Conservation (phyloP, 2,888 invertebrate genomes). For the Drosophila hamatofila region DNA sequence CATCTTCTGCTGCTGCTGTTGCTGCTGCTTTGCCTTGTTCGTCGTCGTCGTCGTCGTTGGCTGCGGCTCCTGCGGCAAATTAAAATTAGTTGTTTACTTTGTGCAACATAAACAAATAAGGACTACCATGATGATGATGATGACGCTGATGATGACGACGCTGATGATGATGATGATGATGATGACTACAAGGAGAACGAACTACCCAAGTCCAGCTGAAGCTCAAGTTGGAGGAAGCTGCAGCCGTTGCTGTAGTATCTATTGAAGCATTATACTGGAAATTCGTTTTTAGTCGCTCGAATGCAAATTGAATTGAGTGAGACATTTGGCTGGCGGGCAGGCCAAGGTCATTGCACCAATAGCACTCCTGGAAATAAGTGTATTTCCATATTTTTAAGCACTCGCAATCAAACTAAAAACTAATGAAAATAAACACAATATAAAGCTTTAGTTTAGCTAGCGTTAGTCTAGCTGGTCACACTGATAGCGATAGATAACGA, state of each 20-base stretch:
- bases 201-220: conserved; percentile 8
- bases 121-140: conserved; percentile 48
- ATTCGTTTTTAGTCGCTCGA: conserved; percentile 57
- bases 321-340: conserved; percentile 38
- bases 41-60: conserved; percentile 47
- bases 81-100: conserved; percentile 81
- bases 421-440: not conserved
- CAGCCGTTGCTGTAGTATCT: conserved; percentile 27
- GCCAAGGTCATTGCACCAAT: conserved; percentile 6
- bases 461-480: not conserved
- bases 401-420: conserved; percentile 1
- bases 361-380: conserved; percentile 35
- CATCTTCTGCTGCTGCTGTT: conserved; percentile 36
- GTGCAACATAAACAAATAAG: conserved; percentile 80
- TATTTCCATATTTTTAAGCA: conserved; percentile 20
- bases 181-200: conserved; percentile 15
- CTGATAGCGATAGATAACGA: not conserved
- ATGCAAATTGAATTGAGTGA: conserved; percentile 68
- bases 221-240: conserved; percentile 23
- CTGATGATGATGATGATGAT: conserved; percentile 22
- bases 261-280: conserved; percentile 62
- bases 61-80: conserved; percentile 79
- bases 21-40: conserved; percentile 8
- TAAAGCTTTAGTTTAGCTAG: not conserved
- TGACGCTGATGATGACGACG: conserved; percentile 11